Conservation (phyloP, 2,113 vertebrate genomes). For the Percina caprodes region DNA sequence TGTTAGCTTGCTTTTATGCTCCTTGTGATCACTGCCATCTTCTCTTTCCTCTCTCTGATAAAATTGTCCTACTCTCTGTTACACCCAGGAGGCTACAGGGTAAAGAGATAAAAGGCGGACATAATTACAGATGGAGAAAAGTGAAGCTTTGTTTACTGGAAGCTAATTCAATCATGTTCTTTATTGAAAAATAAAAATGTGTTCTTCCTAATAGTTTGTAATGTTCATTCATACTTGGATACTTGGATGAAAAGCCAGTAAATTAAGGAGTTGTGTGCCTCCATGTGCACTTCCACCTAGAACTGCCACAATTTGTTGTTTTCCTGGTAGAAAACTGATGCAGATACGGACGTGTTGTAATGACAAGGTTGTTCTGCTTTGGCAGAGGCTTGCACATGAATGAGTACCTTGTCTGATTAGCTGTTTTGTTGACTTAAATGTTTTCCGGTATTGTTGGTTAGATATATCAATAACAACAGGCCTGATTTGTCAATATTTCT, state of each 20-base stretch:
- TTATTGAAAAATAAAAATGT: neutral
- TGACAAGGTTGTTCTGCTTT: neutral
- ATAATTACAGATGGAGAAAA: slow-evolving; percentile 64
- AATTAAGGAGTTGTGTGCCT: neutral
- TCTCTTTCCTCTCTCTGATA: slow-evolving; percentile 51
- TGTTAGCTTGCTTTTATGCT: slow-evolving; percentile 12
- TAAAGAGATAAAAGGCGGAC: slow-evolving; percentile 51
- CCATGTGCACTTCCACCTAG: too few relatives aligned
- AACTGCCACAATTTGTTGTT: neutral
- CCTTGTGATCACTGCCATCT: slow-evolving; percentile 33
- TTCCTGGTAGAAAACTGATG: too few relatives aligned
- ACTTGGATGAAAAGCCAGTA: neutral
- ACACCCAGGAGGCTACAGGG: slow-evolving; percentile 38
- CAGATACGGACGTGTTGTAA: neutral
- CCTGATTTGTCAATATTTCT: neutral
- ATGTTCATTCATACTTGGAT: neutral
- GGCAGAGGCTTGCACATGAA: neutral
- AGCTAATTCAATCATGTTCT: slow-evolving; percentile 60
- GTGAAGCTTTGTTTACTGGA: slow-evolving; percentile 58
- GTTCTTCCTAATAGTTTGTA: neutral
- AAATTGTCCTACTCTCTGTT: slow-evolving; percentile 34
- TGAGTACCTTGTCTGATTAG: neutral
- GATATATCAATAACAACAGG: neutral
- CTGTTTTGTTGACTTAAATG: neutral
- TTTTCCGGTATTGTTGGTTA: neutral